phyloP scores from a whole-genome alignment of 2,113 vertebrate species.

The Kryptolebias marmoratus region DNA sequence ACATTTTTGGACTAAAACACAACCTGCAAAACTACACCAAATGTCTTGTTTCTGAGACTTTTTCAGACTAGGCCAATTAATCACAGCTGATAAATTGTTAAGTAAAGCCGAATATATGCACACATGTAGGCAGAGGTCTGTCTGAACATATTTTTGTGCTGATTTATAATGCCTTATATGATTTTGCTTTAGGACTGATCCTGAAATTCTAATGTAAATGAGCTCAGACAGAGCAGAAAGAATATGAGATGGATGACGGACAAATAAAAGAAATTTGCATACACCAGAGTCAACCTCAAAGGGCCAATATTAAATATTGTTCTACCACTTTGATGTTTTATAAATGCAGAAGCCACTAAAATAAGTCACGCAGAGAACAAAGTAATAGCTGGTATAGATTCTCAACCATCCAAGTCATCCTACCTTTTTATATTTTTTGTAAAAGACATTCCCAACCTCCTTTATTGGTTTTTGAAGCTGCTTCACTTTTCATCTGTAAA shows the following conservation, averaged over 20 bases:
- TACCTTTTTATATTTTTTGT: background rate
- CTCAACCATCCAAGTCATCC: background rate
- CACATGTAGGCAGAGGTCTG: background rate
- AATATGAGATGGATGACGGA: slow-evolving; percentile 6
- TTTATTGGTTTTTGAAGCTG: background rate
- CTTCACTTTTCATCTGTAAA: background rate
- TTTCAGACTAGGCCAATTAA: background rate
- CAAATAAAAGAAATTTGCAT: slow-evolving; percentile 25
- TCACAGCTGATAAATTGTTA: background rate
- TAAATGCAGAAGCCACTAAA: slow-evolving; percentile 8
- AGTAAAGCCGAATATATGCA: background rate
- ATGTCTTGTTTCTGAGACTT: background rate
- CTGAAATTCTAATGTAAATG: slow-evolving; percentile 5
- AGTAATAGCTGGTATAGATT: background rate
- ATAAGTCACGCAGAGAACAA: background rate
- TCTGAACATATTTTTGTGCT: background rate
- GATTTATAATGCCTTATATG: background rate
- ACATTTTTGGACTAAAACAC: background rate
- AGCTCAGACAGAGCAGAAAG: slow-evolving; percentile 9
- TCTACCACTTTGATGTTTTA: slow-evolving; percentile 40
- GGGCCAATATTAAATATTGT: background rate
- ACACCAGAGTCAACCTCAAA: slow-evolving; percentile 27
- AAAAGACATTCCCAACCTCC: background rate
- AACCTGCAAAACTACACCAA: background rate
- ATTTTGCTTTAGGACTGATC: background rate